Evolutionary conservation across 2,888 invertebrate species (phyloP).

Genomic region (Eupithecia insigniata): DNA sequence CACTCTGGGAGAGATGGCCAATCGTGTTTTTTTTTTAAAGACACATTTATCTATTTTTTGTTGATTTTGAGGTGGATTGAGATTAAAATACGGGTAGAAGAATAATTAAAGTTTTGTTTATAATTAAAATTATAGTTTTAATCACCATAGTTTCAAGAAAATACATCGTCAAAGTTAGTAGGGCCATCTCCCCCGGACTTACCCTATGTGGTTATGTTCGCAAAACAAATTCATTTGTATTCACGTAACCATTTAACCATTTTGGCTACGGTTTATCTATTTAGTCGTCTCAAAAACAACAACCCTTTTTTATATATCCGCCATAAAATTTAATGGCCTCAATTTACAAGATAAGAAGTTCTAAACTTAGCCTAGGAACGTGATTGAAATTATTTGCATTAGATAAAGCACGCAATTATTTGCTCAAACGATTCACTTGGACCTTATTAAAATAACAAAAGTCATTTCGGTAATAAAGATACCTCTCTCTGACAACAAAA

Average conservation of each 20-base stretch:
- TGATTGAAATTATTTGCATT: slow-evolving; percentile 34
- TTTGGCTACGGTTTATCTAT: slow-evolving; percentile 21
- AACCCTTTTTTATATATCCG: slow-evolving; percentile 31
- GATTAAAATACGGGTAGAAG: too few species aligned
- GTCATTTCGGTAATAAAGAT: slow-evolving; percentile 44
- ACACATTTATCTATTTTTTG: too few species aligned
- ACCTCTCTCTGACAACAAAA: slow-evolving; percentile 31
- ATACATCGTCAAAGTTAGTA: too few species aligned
- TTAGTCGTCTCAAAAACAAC: slow-evolving; percentile 7
- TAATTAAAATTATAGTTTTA: too few species aligned
- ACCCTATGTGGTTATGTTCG: too few species aligned
- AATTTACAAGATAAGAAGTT: background rate
- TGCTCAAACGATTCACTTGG: slow-evolving; percentile 25
- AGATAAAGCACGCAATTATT: slow-evolving; percentile 35
- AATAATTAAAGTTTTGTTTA: too few species aligned
- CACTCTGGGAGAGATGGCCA: too few species aligned
- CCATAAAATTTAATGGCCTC: slow-evolving; percentile 30
- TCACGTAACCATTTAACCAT: slow-evolving; percentile 18
- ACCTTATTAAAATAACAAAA: slow-evolving; percentile 37
- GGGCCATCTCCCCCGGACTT: too few species aligned
- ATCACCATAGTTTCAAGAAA: too few species aligned
- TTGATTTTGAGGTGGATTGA: too few species aligned
- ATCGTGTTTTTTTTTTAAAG: too few species aligned
- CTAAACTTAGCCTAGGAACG: slow-evolving; percentile 17
- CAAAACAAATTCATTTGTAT: slow-evolving; percentile 27